Conservation (phyloP, 1,140 invertebrate species). For the Drosophila aff. region DNA sequence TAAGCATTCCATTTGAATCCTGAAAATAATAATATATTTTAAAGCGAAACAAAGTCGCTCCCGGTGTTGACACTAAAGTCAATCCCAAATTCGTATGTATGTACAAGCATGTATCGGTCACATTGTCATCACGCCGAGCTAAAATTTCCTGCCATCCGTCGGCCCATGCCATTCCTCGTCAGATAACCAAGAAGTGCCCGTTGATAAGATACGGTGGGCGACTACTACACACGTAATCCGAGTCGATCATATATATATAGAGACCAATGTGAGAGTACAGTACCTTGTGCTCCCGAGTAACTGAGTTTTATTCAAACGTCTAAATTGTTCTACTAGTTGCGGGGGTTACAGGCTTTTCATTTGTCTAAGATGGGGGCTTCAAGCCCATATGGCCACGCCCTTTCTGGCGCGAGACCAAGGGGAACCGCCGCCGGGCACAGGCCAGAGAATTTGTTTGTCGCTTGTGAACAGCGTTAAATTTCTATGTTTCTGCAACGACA, state of each 20-base stretch:
- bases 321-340: constrained; percentile 24
- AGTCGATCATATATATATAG: constrained; percentile 19
- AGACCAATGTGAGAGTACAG: constrained; percentile 11
- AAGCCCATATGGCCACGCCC: constrained; percentile 35
- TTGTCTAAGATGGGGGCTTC: constrained; percentile 6
- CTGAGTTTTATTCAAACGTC: neutral
- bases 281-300: constrained; percentile 12
- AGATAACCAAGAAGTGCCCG: constrained; percentile 50
- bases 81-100: constrained; percentile 1
- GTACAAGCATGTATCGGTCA: constrained; percentile 30
- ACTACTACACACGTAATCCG: constrained; percentile 49
- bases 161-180: constrained; percentile 23
- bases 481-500: constrained; percentile 63
- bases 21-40: neutral
- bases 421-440: constrained; percentile 6
- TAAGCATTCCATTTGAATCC: neutral
- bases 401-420: constrained; percentile 31
- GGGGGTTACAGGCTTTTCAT: constrained; percentile 1
- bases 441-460: constrained; percentile 25
- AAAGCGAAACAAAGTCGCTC: neutral
- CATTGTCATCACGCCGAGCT: constrained; percentile 41
- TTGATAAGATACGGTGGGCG: constrained; percentile 40
- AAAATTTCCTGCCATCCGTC: constrained; percentile 21
- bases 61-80: neutral
- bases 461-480: constrained; percentile 59